Base-by-base conservation (phyloP, 2,113 vertebrate genomes). In the Oryzias melastigma region DNA sequence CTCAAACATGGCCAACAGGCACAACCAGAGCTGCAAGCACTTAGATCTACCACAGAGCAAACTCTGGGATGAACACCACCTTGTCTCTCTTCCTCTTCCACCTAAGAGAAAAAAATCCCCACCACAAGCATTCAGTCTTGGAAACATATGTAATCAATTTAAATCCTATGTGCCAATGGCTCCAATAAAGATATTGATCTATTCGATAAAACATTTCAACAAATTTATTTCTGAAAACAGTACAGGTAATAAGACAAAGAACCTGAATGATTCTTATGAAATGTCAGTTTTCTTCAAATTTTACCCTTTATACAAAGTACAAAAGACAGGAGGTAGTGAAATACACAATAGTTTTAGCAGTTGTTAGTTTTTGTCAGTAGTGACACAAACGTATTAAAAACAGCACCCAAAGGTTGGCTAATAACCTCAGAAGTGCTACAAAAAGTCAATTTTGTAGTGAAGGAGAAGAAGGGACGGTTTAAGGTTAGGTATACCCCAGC, bases 1-100 rank as follows among this genome's bases (percentile, higher is more conserved):
- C 87, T 88, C 82, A 88, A 84, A 88, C 87, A 89, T 86, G 88
- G 86, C 81, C 82, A 78, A 85, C 85, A 83, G 22, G 87, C 78
- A 90, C 81, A 88, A 86, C 83, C 84, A 84, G 88, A 90, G 82
- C 85, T 81, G 62, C 77, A 77, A 85, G 83, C 81, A 88, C 87
- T 90, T 88, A 89, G 70, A 53, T 46, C 79, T 70, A 77, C 82
- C 81, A 68, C 76, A 61, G 70, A 66, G 68, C 77, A 84, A 58
- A 60, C 67, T 81, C 59, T 74, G 59, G 71, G 66, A 27, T 25
- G 75, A 74, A 75, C 72, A 63, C 50, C 51, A 74, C 63, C 47
- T 60, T 63, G 45, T 69, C 69, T 66, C 63, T 62, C 22, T 48
- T 59, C 57, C 50, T 73, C 48, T 51, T 35, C 55, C 41, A 50